Base-by-base conservation (phyloP, 2,888 invertebrate genomes). In the Fragum whitleyi region DNA sequence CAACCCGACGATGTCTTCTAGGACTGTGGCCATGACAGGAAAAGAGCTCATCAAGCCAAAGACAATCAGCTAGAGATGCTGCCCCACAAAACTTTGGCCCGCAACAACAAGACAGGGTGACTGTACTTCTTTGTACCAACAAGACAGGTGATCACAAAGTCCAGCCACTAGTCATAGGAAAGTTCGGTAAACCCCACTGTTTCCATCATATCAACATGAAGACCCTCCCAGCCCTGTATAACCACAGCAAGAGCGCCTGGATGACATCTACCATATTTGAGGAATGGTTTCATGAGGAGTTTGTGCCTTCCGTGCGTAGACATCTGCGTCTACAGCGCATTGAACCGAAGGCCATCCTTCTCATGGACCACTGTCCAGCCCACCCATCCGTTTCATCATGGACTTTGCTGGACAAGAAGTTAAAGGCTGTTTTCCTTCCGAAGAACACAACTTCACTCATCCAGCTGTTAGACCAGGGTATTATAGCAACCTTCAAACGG, bases 161-260 rank as follows among this genome's bases (percentile, higher is more conserved):
- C 14, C 39, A 21, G 42, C 68, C 68, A 26, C 68, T 68, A 14
- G 39, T 68, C n/a, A 68, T 68, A 3, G 67, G 57, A n/a, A 57
- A 57, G n/a, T 57, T 57, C n/a, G 57, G 23, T 21, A 57, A 57
- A 21, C 57, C 57, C 9, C 57, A n/a, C n/a, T 57, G 57, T 57
- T 57, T 57, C n/a, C 57, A 57, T n/a, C 57, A 57, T n/a, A 23
- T 57, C 23, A 57, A 57, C n/a, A 57, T 19, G 9, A 57, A 57
- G 14, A 23, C 14, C 23, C 57, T 57, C 7, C 57, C 57, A 21
- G 23, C 57, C 14, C 9, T 16, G 9, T 57, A 57, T n/a, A 23
- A 9, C 9, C n/a, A 16, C n/a, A 16, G 14, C n/a, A 57, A 57
- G n/a, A 57, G n/a, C 57, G 57, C 57, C 23, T 57, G 57, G 57